A percentile compares a stretch with the other conserved stretches of the same genome.
These are phyloP conservation scores for Temnothorax curvispinosus DNA, from an alignment of 1,140 invertebrate species.

Conservation along the genomic window DNA sequence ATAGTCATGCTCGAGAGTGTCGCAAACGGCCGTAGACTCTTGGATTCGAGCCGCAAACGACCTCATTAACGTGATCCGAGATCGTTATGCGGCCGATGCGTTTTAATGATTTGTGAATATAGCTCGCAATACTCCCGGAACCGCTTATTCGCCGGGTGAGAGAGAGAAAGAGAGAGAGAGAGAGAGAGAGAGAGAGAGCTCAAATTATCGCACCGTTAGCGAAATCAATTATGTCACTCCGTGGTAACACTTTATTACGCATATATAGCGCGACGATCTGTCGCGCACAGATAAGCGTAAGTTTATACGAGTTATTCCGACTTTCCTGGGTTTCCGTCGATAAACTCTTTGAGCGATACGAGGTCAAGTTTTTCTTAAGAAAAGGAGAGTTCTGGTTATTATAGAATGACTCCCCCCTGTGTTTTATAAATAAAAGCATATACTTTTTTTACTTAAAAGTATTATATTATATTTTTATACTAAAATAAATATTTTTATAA, in stretches of 20 bases:
- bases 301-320: not conserved
- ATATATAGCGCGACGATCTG: not conserved
- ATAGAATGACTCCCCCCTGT: not conserved
- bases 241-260: not conserved
- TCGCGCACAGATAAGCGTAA: conserved; percentile 6
- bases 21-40: not conserved
- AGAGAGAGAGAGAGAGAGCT: too few species aligned
- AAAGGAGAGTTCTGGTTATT: not conserved
- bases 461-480: not conserved
- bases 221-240: conserved; percentile 35
- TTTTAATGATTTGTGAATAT: conserved; percentile 17
- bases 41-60: conserved; percentile 7
- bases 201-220: not conserved
- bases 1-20: conserved; percentile 4
- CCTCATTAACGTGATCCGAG: conserved; percentile 50
- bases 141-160: not conserved
- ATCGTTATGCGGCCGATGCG: conserved; percentile 15
- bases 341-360: not conserved
- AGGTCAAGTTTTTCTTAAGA: not conserved
- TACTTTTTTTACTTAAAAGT: not conserved
- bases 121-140: conserved; percentile 8
- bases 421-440: conserved; percentile 16
- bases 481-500: conserved; percentile 19
- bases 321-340: not conserved
- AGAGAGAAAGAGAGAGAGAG: too few species aligned